Base-by-base conservation (phyloP, 1,140 invertebrate genomes). In the Camponotus floridanus region DNA sequence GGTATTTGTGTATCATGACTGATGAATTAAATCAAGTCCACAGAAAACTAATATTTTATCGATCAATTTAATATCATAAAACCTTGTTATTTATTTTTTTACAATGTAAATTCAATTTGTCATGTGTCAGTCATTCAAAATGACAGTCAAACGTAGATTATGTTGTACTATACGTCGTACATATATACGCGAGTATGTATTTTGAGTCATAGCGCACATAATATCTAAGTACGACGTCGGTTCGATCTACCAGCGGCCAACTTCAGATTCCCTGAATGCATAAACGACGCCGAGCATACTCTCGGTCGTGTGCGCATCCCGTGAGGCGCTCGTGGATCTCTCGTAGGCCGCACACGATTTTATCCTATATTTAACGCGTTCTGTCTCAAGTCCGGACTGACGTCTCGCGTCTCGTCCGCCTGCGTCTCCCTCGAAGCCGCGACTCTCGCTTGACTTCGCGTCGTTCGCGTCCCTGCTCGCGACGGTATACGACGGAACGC, bases 351-450 rank as follows among this genome's bases (percentile, higher is more conserved):
- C 11, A 48, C 9, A 21, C 39, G 26, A 73, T 65, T 79, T 80
- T 18, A 68, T 85, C 39, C 76, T 85, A 85, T 85, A 85, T 85
- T 85, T 85, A 85, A 85, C 83, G 55, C 26, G 48, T 33, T 48
- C 57, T 36, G 55, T 80, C 59, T 59, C 45, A 26, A 48, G 36
- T 21, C 36, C 55, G 83, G 33, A 21, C n/a, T 42, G 26, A 45
- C 45, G 83, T 59, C 48, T 51, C 48, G 15, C 48, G 13, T 51
- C 15, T 18, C 8, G 8, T 39, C 15, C 33, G 64, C 62, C 45
- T 15, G 21, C 26, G 11, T 48, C 68, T 71, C 45, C 18, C 70
- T 67, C 36, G 26, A 26, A 26, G 26, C 26, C 15, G 48, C 13
- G 64, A 26, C 45, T 36, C 21, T 42, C 7, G 67, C 45, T 21